Evolutionary conservation across 1,140 invertebrate species (phyloP), one percentile per base, ranked within the genome.

Genomic region (Manduca sexta): DNA sequence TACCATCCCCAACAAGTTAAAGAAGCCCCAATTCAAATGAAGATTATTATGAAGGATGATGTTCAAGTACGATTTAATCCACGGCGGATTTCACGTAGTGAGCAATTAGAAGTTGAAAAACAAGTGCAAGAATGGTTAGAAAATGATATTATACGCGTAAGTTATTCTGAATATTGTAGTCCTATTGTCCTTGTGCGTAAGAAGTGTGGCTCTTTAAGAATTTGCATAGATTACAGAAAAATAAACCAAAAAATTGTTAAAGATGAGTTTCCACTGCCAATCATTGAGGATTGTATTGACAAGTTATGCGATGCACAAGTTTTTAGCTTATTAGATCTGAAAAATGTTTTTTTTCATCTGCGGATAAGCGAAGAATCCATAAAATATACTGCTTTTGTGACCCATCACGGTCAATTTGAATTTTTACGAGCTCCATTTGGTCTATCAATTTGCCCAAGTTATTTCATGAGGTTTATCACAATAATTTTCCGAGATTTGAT

Each of bases 351-450:
- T 33, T 59, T 61, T 13, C 52, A 65, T 44, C 29, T 61, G 11
- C 30, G 12, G 13, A 35, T 65, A 17, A 34, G 14, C 6, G 44
- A 59, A 31, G 52, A 60, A 1, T 62, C 52, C 10, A 35, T 56
- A 6, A 49, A 51, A 7, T 62, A 56, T 38, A 66, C 53, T 31
- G 18, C 59, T 5, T 66, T 62, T 62, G 63, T 65, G 4, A 64
- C 48, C 7, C 39, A 39, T 11, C 18, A 54, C 8, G 56, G 47
- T 0, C 52, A 61, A 12, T 65, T 14, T 42, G 55, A 61, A 33
- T 59, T 61, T 51, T 15, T 61, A 1, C 43, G 43, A 12, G 54
- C 52, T 6, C 62, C 58, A 11, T 58, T 59, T 45, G 60, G 56
- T 7, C 12, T 56, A 3, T 47, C 49, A 11, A 44, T 45, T 29